Conservation (phyloP, 2,888 invertebrate species). For the Trimorus sp. region DNA sequence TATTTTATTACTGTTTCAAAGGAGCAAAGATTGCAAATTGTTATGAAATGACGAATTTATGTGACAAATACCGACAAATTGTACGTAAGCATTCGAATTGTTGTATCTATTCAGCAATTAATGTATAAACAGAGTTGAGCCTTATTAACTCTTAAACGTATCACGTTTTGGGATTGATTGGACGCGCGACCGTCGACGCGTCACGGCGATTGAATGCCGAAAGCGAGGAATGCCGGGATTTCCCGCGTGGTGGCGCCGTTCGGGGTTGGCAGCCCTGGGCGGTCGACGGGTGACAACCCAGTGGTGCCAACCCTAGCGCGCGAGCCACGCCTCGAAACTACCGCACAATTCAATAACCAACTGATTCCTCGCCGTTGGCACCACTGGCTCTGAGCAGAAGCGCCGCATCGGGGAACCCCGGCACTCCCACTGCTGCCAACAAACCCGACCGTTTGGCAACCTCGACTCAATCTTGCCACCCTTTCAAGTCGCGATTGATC, state of each 20-base stretch:
- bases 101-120: slow-evolving; percentile 55
- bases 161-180: slow-evolving; percentile 1
- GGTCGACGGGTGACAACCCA: too few relatives aligned
- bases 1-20: slow-evolving; percentile 64
- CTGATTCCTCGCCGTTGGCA: too few relatives aligned
- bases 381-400: too few relatives aligned
- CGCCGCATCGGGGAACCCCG: too few relatives aligned
- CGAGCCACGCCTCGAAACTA: too few relatives aligned
- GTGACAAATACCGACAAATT: slow-evolving; percentile 58
- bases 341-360: not conserved
- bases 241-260: too few relatives aligned
- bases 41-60: slow-evolving; percentile 62
- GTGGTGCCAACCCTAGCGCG: too few relatives aligned
- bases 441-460: too few relatives aligned
- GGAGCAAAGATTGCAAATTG: slow-evolving; percentile 58
- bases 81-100: slow-evolving; percentile 56
- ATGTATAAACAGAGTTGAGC: slow-evolving; percentile 28
- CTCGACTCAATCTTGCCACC: too few relatives aligned
- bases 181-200: not conserved
- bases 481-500: not conserved
- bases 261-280: too few relatives aligned
- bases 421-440: too few relatives aligned
- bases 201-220: not conserved
- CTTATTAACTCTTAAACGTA: slow-evolving; percentile 36
- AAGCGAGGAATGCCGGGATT: too few relatives aligned